Base-by-base conservation (phyloP, 2,797 vertebrate genomes). In the Hippopotamyrus pictus region DNA sequence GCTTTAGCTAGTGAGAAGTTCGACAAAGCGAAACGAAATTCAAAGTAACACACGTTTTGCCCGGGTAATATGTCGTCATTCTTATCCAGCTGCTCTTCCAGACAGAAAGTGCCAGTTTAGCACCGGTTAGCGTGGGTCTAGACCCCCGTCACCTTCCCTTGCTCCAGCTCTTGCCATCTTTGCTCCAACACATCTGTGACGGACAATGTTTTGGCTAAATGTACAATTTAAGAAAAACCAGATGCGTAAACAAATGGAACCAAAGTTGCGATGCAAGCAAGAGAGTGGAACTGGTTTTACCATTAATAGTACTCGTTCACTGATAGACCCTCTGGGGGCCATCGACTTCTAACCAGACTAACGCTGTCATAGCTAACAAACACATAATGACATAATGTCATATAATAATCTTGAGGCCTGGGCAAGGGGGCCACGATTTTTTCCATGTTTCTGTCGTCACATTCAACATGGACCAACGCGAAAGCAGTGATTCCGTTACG, bases 1-100 rank as follows among this genome's bases (percentile, higher is more conserved):
- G 98, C 98, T 98, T 99, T 96, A 96, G 97, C 97, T 98, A 98
- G 97, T 97, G 95, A 95, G 96, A 96, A 92, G 94, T 94, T 94
- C 93, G 94, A 96, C 95, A 95, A 94, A 95, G 94, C 95, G 95
- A 96, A 94, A 95, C 94, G 22, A 94, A 62, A 92, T 90, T 88
- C 90, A 91, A 76, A 54, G 57, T 51, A 83, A 79, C 92, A 91
- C 62, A 89, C 17, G 6, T 17, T 65, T 69, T 50, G 3, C 59
- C 62, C 8, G 14, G 53, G 79, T 76, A 25, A 3, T 17, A 50
- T 88, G 90, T 88, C 14, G 37, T 88, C 51, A 48, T 86, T 86
- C 84, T n/a, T 90, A 90, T 37, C 89, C 91, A 62, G 22, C 53
- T 25, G 17, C 25, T 53, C 59, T 76, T 54, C 84, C 83, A 65